These are phyloP conservation scores for Tonatia bakeri DNA, from an alignment of 2,113 vertebrate species.

Conservation along the genomic window DNA sequence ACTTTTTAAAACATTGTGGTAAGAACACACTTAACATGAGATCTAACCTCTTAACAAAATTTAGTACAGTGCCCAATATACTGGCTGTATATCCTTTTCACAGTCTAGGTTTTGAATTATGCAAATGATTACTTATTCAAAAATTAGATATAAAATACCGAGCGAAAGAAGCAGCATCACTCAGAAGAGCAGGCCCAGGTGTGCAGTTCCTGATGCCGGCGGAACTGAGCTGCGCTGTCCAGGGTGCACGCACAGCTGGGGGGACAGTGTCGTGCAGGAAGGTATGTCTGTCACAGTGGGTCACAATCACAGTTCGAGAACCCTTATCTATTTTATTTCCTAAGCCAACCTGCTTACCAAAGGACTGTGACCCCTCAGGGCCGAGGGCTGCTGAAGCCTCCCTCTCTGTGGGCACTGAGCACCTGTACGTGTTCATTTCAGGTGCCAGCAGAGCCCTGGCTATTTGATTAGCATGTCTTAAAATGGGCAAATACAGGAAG, in stretches of 20 bases:
- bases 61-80: background rate
- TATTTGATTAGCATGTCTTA: background rate
- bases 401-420: background rate
- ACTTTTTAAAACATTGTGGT: background rate
- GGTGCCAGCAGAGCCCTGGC: background rate
- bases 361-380: background rate
- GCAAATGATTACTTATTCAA: background rate
- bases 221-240: background rate
- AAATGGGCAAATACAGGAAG: background rate
- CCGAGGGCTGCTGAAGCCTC: background rate
- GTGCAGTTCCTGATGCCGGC: background rate
- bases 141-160: background rate
- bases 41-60: background rate
- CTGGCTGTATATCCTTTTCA: background rate
- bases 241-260: background rate
- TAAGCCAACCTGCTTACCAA: background rate
- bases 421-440: background rate
- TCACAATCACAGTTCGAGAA: background rate
- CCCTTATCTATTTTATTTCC: background rate
- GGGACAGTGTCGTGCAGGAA: background rate
- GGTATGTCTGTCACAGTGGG: background rate
- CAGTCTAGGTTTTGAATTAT: background rate
- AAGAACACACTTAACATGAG: background rate
- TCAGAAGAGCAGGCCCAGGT: background rate
- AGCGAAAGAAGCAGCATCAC: background rate